A percentile compares a stretch with the other conserved stretches of the same genome.
phyloP scores from a whole-genome alignment of 2,888 invertebrate species.

The Lasioglossum vierecki region DNA sequence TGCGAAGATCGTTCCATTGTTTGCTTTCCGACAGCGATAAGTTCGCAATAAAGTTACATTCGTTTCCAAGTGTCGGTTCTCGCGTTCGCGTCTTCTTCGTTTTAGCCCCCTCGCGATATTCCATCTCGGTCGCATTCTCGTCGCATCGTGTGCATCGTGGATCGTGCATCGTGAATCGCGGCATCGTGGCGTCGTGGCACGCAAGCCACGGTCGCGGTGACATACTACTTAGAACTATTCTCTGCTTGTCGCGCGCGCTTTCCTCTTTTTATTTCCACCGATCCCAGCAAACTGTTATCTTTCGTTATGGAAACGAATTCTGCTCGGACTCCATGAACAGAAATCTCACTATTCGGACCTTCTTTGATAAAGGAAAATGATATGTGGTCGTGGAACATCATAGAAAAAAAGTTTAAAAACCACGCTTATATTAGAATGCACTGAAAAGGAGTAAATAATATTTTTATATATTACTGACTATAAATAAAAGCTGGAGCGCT shows the following conservation, averaged over 20 bases:
- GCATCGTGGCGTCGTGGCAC: slow-evolving; percentile 6
- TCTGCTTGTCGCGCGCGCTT: slow-evolving; percentile 72
- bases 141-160: not conserved
- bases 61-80: slow-evolving; percentile 77
- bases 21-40: slow-evolving; percentile 82
- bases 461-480: no score
- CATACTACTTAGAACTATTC: slow-evolving; percentile 13
- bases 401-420: no score
- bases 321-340: not conserved
- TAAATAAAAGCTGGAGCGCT: no score
- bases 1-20: slow-evolving; percentile 76
- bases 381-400: no score
- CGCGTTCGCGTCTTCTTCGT: slow-evolving; percentile 41
- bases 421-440: no score
- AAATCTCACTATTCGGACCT: no score
- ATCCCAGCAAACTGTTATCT: not conserved
- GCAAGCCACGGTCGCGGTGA: slow-evolving; percentile 16
- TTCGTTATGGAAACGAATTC: not conserved
- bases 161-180: not conserved
- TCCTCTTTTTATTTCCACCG: slow-evolving; percentile 32
- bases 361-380: no score
- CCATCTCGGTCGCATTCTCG: slow-evolving; percentile 42
- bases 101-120: slow-evolving; percentile 38
- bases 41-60: slow-evolving; percentile 83
- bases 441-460: no score